Conservation (phyloP, 2,113 vertebrate genomes). For the Arvicanthis niloticus region DNA sequence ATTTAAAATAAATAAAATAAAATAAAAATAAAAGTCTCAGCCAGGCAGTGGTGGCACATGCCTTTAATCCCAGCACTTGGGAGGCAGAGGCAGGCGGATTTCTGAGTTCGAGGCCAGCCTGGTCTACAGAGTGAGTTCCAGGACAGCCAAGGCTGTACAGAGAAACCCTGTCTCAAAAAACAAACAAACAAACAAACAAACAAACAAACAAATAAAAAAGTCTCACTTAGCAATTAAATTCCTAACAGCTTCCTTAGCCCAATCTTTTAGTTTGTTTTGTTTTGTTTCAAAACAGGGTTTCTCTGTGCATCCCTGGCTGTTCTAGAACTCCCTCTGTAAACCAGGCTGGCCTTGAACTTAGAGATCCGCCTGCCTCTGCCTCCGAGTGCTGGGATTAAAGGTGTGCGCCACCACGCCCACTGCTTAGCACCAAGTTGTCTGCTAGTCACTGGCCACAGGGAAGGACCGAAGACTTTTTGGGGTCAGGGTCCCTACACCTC, state of each 20-base stretch:
- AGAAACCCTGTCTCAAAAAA: too few relatives aligned
- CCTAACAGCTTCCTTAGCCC: not conserved
- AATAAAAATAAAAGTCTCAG: too few relatives aligned
- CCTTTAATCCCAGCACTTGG: too few relatives aligned
- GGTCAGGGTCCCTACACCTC: not conserved
- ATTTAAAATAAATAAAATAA: too few relatives aligned
- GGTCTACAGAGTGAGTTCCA: too few relatives aligned
- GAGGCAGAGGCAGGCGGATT: too few relatives aligned
- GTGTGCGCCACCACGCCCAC: not conserved
- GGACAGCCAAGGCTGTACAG: too few relatives aligned
- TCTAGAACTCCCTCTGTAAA: not conserved
- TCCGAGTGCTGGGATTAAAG: not conserved
- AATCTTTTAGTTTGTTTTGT: not conserved
- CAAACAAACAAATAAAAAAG: not conserved
- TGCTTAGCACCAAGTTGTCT: not conserved
- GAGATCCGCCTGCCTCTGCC: not conserved
- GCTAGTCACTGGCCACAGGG: not conserved
- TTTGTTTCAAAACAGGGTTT: not conserved
- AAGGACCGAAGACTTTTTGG: not conserved
- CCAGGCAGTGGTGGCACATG: too few relatives aligned
- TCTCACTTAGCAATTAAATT: not conserved
- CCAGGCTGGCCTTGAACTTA: not conserved
- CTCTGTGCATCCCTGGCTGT: not conserved
- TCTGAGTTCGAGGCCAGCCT: too few relatives aligned
- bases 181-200: too few relatives aligned